These are phyloP conservation scores for Antheraea assamensis DNA, from an alignment of 2,888 invertebrate genomes.

Conservation along the genomic window DNA sequence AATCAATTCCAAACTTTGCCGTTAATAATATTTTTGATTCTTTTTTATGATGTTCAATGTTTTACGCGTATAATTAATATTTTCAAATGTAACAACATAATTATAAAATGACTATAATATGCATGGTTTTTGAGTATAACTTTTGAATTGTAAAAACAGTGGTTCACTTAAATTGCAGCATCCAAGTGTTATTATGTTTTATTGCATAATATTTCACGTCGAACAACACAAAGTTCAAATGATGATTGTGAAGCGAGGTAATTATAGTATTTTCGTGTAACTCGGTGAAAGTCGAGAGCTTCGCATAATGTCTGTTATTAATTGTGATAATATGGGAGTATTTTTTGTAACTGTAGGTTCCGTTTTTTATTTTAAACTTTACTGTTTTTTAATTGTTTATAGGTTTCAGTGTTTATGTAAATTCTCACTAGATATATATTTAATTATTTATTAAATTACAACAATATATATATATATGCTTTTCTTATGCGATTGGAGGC, in stretches of 20 bases:
- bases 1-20: no score
- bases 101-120: background rate
- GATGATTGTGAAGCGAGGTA: slow-evolving; percentile 35
- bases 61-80: no score
- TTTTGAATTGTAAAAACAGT: slow-evolving; percentile 7
- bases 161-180: slow-evolving; percentile 5
- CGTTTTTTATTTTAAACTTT: background rate
- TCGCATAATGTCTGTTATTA: slow-evolving; percentile 49
- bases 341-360: background rate
- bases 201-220: background rate
- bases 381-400: background rate
- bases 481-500: no score
- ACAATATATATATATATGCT: no score
- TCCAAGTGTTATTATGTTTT: slow-evolving; percentile 8
- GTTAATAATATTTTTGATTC: no score
- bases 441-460: no score
- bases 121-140: background rate
- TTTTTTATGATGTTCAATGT: no score
- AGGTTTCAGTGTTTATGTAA: no score
- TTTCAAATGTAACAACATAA: no score
- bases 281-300: slow-evolving; percentile 51
- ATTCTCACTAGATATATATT: no score
- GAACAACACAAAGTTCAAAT: slow-evolving; percentile 14
- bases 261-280: slow-evolving; percentile 55
- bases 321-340: slow-evolving; percentile 39